Evolutionary conservation across 2,797 vertebrate genomes (phyloP), one percentile per base, ranked within the genome.

Genomic region (Psittacula echo): DNA sequence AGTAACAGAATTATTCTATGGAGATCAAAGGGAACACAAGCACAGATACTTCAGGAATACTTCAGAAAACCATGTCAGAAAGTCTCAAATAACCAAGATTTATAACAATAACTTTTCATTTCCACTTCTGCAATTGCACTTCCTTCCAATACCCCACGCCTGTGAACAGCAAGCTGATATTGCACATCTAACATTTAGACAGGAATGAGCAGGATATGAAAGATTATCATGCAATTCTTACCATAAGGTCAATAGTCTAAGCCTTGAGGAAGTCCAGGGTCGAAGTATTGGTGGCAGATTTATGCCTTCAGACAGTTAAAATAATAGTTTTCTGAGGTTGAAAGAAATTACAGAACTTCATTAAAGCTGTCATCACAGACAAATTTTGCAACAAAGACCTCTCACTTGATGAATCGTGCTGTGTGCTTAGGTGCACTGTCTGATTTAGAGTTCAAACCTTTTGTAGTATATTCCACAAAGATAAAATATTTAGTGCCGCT

Each of bases 381-480:
- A 96, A 93, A 92, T 95, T 93, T 94, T 94, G 82, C 84, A 75
- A 94, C 1, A 1, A 94, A 85, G 4, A 24, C 75, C 34, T 10
- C 7, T 9, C 45, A 15, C 32, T 73, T 96, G 93, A 93, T 51
- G 84, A 85, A 96, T 85, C 86, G 79, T 3, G 2, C 56, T 26
- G n/a, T 58, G 61, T 39, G 64, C 42, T 62, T 91, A 96, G 95
- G 85, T 88, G 80, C 71, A 84, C n/a, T 79, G 48, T 91, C 95
- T 96, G 95, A 96, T 96, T 96, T 95, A 95, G 86, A 96, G 90
- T 95, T 96, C 80, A 96, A 95, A 90, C 45, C 77, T 90, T 93
- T 95, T 89, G 89, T 85, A 82, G 82, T 75, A 80, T 48, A 62
- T 78, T 87, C 48, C 68, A 85, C 58, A 56, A 89, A 93, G 92